phyloP scores from a whole-genome alignment of 2,797 vertebrate genomes.

The Tenualosa thibaudeaui region DNA sequence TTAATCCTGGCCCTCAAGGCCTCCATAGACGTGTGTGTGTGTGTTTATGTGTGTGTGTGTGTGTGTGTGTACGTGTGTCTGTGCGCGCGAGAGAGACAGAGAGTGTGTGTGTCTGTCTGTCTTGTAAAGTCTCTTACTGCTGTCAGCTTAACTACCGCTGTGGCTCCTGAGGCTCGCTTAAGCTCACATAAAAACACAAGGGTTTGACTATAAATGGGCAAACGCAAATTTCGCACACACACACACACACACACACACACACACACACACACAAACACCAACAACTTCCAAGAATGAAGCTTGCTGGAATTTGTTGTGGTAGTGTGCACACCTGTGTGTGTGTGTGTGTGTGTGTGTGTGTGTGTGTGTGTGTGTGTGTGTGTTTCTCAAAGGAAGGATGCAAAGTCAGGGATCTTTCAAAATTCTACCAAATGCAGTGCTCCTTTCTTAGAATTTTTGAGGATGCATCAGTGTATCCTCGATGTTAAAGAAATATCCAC shows the following conservation, averaged over 20 bases:
- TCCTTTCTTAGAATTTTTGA: no score
- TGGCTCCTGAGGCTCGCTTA: not conserved
- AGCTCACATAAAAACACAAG: not conserved
- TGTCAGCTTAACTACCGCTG: not conserved
- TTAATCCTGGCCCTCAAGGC: not conserved
- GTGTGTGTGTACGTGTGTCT: not conserved
- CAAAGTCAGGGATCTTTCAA: no score
- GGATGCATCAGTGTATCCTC: no score
- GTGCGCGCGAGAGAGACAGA: not conserved
- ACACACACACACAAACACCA: not conserved
- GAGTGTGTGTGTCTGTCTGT: not conserved
- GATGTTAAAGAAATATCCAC: no score
- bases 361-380: no score
- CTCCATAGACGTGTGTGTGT: not conserved
- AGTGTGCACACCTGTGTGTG: no score
- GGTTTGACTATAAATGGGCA: not conserved
- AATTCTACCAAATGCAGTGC: no score
- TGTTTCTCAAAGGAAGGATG: no score
- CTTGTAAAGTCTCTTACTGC: not conserved
- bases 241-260: slow-evolving; percentile 1
- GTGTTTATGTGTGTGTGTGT: not conserved
- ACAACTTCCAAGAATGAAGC: no score
- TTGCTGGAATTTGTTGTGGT: not conserved
- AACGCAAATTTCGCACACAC: not conserved
- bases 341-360: no score